Evolutionary conservation across 2,888 invertebrate species (phyloP).

Genomic region (Phorcus lineatus): DNA sequence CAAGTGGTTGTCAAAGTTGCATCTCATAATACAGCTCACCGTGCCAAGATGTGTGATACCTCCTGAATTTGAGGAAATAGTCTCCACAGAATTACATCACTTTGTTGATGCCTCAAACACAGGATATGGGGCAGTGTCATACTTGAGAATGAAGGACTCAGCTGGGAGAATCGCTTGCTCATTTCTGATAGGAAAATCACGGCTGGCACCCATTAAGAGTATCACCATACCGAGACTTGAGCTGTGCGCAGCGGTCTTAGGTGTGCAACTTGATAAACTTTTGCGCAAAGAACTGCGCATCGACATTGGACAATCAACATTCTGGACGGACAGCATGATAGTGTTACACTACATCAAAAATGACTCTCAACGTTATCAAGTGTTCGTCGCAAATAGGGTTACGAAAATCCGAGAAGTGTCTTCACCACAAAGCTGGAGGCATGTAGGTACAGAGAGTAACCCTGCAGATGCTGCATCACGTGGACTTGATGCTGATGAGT

Average conservation of each 20-base stretch:
- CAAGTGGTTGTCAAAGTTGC: slow-evolving; percentile 2
- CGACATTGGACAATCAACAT: not conserved
- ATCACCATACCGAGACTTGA: slow-evolving; percentile 20
- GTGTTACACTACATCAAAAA: slow-evolving; percentile 27
- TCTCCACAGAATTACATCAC: slow-evolving; percentile 1
- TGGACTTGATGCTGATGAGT: slow-evolving; percentile 29
- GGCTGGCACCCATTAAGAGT: slow-evolving; percentile 1
- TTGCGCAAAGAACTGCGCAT: slow-evolving; percentile 7
- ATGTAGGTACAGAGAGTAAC: slow-evolving; percentile 32
- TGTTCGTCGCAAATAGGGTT: too few relatives aligned
- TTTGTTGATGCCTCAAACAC: not conserved
- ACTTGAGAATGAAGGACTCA: not conserved
- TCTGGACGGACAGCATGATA: slow-evolving; percentile 28
- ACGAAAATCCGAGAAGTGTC: too few relatives aligned
- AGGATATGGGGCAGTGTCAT: slow-evolving; percentile 10
- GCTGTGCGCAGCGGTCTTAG: slow-evolving; percentile 4
- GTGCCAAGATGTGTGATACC: too few relatives aligned
- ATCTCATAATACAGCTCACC: not conserved
- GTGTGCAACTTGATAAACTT: slow-evolving; percentile 1
- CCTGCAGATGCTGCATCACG: slow-evolving; percentile 41
- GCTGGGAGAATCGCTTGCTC: not conserved
- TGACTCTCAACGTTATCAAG: not conserved
- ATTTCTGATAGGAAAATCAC: not conserved
- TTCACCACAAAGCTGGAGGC: slow-evolving; percentile 36
- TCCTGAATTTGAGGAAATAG: too few relatives aligned